Evolutionary conservation across 2,888 invertebrate species (phyloP).

Genomic region (Girardia tigrina): DNA sequence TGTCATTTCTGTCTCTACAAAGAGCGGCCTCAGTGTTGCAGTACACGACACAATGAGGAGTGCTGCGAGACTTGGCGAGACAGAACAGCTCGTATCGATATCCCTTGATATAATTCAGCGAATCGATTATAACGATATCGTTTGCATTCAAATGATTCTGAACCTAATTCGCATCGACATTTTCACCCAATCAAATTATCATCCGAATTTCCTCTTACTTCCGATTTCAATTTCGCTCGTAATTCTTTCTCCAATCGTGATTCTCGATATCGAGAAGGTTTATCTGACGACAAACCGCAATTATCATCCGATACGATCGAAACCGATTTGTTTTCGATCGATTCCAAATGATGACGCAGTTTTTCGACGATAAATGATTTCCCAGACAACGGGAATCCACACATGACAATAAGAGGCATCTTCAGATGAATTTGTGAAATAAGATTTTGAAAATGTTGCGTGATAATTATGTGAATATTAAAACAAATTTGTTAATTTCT

Average conservation of each 20-base stretch:
- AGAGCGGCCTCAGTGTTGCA: neutral
- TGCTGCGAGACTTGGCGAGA: constrained; percentile 71
- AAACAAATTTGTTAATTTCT: too few species aligned
- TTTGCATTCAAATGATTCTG: neutral
- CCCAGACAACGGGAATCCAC: neutral
- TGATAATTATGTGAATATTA: too few species aligned
- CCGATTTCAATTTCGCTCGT: neutral
- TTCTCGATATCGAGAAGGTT: neutral
- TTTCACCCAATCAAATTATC: neutral
- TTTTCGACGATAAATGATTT: neutral
- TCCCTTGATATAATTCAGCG: constrained; percentile 70
- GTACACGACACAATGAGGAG: constrained; percentile 66
- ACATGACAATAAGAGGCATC: neutral
- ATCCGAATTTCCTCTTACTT: neutral
- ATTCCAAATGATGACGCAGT: neutral
- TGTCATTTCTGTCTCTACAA: neutral
- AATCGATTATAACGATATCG: neutral
- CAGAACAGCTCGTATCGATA: constrained; percentile 87
- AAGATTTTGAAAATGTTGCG: too few species aligned
- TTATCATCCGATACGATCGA: neutral
- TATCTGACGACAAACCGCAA: neutral
- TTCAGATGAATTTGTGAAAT: too few species aligned
- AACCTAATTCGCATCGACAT: neutral
- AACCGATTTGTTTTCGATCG: neutral
- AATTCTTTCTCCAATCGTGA: neutral